phyloP scores from a whole-genome alignment of 2,113 vertebrate species.

The Dicrurus megarhynchus region DNA sequence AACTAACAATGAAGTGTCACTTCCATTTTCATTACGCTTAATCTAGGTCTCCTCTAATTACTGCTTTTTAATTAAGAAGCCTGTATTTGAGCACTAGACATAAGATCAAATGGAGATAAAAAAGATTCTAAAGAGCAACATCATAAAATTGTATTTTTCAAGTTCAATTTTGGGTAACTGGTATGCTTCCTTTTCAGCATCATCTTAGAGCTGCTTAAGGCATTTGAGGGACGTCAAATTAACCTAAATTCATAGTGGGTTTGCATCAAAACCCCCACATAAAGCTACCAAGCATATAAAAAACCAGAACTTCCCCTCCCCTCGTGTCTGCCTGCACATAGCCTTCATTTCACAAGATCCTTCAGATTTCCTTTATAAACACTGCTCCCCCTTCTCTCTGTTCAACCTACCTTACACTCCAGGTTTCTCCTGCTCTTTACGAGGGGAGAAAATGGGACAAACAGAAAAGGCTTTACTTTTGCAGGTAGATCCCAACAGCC shows the following conservation, averaged over 20 bases:
- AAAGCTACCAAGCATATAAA: background rate
- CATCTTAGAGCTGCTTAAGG: background rate
- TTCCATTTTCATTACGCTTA: background rate
- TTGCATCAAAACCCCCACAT: background rate
- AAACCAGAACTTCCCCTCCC: background rate
- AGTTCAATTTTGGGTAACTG: background rate
- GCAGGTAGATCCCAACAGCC: background rate
- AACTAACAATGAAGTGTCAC: background rate
- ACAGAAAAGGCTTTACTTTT: background rate
- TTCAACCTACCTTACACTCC: background rate
- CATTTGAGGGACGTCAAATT: background rate
- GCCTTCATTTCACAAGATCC: background rate
- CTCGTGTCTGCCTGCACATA: background rate
- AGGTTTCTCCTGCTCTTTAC: background rate
- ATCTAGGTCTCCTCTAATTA: background rate
- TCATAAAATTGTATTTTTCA: background rate
- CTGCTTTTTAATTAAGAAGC: background rate
- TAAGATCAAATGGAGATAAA: background rate
- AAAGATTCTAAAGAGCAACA: background rate
- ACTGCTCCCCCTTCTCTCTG: rapidly evolving
- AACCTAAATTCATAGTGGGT: background rate
- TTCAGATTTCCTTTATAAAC: background rate
- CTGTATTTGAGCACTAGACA: background rate
- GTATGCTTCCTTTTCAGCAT: background rate
- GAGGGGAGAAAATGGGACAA: background rate